These are phyloP conservation scores for Euzetes globulus DNA, from an alignment of 2,888 invertebrate species.

Conservation along the genomic window DNA sequence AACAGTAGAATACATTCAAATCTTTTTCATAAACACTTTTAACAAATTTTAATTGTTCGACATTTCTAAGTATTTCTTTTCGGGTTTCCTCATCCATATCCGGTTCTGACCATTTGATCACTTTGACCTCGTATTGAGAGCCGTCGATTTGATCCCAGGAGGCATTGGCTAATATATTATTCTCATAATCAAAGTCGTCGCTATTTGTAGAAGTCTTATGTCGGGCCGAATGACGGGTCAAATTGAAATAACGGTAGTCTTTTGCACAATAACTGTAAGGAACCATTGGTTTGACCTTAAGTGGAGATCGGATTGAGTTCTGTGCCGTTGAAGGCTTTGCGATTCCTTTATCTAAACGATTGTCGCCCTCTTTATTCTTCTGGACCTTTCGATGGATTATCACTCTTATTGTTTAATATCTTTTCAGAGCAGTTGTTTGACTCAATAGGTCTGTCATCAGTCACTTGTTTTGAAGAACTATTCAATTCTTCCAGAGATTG, in stretches of 20 bases:
- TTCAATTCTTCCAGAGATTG: neutral
- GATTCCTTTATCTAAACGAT: no score
- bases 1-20: neutral
- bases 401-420: no score
- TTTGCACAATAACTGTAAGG: neutral
- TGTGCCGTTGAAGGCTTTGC: no score
- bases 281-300: neutral
- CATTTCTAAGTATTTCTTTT: neutral
- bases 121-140: neutral
- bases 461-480: neutral
- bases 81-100: neutral
- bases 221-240: neutral
- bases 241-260: neutral
- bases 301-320: no score
- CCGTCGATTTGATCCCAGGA: conserved; percentile 2
- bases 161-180: neutral
- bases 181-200: neutral
- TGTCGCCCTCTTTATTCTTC: neutral
- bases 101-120: neutral
- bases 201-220: neutral
- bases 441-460: neutral
- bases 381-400: no score
- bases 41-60: neutral
- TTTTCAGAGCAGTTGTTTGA: no score
- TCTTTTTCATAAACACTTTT: neutral